Conservation (phyloP, 2,888 invertebrate species). For the Tineola bisselliella region DNA sequence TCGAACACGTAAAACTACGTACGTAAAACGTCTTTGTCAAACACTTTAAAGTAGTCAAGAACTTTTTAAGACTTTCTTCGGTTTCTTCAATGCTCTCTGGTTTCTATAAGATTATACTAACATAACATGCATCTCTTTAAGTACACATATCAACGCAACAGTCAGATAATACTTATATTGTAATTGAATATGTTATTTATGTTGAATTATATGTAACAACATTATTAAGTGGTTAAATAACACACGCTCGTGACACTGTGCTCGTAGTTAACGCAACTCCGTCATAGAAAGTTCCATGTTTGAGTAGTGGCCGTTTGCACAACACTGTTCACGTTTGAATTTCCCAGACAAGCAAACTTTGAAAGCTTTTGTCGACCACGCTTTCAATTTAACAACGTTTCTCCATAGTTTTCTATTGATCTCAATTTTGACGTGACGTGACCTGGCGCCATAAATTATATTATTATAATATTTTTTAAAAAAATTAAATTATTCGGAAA, state of each 20-base stretch:
- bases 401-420: not conserved
- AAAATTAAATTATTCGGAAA: too few species aligned
- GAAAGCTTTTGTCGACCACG: slow-evolving; percentile 13
- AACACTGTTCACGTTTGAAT: slow-evolving; percentile 12
- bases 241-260: not conserved
- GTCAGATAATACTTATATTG: too few species aligned
- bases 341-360: slow-evolving; percentile 10
- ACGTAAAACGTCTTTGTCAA: not conserved
- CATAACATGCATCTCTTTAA: too few species aligned
- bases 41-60: not conserved
- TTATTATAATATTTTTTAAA: too few species aligned
- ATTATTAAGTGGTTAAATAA: slow-evolving; percentile 2
- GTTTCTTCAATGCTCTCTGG: not conserved
- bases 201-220: not conserved
- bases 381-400: slow-evolving; percentile 8
- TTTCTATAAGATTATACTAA: not conserved
- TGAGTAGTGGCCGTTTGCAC: slow-evolving; percentile 13
- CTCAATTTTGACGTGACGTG: not conserved
- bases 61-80: not conserved
- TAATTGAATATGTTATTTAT: not conserved
- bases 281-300: slow-evolving; percentile 12
- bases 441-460: not conserved
- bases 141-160: too few species aligned
- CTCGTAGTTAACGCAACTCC: not conserved
- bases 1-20: not conserved